phyloP scores from a whole-genome alignment of 2,113 vertebrate genomes.

The Rostratula benghalensis region DNA sequence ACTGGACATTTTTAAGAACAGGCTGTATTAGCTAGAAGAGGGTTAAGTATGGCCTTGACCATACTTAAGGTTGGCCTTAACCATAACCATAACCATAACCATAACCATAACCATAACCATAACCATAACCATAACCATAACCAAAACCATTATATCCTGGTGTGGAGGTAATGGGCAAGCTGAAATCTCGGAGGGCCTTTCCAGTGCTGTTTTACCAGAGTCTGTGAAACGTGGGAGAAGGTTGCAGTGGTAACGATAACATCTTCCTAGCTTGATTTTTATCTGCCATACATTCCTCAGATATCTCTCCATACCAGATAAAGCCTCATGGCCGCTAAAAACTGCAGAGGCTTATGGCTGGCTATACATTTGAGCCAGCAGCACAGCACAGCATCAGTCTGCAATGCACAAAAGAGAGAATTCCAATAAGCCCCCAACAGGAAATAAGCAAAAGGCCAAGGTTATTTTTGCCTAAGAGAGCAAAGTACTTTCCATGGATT shows the following conservation, averaged over 20 bases:
- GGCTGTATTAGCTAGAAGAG: background rate
- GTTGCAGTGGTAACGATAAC: background rate
- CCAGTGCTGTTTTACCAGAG: background rate
- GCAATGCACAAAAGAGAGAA: background rate
- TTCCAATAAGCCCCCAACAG: background rate
- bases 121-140: no score
- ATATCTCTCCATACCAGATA: background rate
- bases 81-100: accelerated
- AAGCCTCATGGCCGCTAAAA: background rate
- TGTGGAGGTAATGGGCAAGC: background rate
- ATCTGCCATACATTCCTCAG: background rate
- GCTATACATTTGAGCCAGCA: background rate
- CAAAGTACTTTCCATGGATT: background rate
- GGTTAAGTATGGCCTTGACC: background rate
- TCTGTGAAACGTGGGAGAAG: background rate
- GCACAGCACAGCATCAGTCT: background rate
- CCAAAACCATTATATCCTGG: background rate
- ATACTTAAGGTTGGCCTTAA: background rate
- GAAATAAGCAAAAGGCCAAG: background rate
- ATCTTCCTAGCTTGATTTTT: background rate
- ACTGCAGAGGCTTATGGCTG: background rate
- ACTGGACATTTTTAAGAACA: background rate
- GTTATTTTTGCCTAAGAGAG: background rate
- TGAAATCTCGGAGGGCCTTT: background rate
- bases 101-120: no score